phyloP scores from a whole-genome alignment of 2,797 vertebrate species.

The Bryconaethiops microstoma region DNA sequence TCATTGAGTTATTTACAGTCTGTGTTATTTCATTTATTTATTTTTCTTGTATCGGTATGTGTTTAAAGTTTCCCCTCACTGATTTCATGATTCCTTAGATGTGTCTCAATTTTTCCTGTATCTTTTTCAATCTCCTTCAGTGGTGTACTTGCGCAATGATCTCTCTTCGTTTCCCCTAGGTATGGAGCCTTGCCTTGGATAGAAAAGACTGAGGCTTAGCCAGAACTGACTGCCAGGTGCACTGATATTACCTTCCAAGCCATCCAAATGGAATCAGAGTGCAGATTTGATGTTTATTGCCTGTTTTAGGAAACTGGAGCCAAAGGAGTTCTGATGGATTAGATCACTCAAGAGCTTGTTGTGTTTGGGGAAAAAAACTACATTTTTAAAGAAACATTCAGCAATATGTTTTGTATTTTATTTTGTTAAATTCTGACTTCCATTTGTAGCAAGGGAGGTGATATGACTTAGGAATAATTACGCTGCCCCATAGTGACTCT shows the following conservation, averaged over 20 bases:
- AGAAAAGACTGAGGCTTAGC: slow-evolving; percentile 27
- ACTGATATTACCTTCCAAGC: slow-evolving; percentile 20
- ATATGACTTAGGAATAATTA: background rate
- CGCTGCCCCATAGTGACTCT: background rate
- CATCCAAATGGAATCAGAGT: slow-evolving; percentile 13
- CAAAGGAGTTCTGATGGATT: slow-evolving; percentile 3
- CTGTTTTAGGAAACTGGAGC: background rate
- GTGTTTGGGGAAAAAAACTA: background rate
- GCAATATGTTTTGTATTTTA: background rate
- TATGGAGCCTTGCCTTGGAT: slow-evolving; percentile 26
- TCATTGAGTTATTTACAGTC: slow-evolving; percentile 41
- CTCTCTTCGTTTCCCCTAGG: slow-evolving; percentile 24
- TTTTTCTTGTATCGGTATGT: slow-evolving; percentile 31
- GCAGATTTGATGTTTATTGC: background rate
- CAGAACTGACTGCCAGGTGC: slow-evolving; percentile 25
- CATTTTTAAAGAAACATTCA: slow-evolving; percentile 18
- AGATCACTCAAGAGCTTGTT: slow-evolving; percentile 10
- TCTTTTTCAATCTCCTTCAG: slow-evolving; percentile 19
- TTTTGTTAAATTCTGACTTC: background rate
- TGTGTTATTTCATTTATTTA: background rate
- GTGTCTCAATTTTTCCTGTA: slow-evolving; percentile 9
- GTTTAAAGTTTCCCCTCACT: slow-evolving; percentile 25
- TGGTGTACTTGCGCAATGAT: slow-evolving; percentile 19
- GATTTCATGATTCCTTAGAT: slow-evolving; percentile 18
- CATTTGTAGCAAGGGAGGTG: background rate